Base-by-base conservation (phyloP, 1,140 invertebrate genomes). In the Aradophagus sp. region DNA sequence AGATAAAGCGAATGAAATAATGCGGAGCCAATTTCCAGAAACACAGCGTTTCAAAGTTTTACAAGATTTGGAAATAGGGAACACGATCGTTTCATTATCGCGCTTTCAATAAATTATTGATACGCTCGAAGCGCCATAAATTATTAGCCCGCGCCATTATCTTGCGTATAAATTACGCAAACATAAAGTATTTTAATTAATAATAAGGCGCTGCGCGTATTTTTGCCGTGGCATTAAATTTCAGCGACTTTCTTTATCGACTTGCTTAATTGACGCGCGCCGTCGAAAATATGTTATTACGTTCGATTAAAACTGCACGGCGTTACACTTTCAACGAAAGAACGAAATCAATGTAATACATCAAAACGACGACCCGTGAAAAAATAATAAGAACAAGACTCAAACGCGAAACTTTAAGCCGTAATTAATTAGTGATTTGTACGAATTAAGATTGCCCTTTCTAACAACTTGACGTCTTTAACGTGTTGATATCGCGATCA, bases 1-100 rank as follows among this genome's bases (percentile, higher is more conserved):
- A 73, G 70, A 73, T 67, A 73, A 73, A 52, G 15, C 20, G 56
- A 41, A 58, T 58, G 52, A 67, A 66, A 73, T 67, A 67, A 67
- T 67, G 58, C 58, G 48, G 26, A 31, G 27, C 41, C 36, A 50
- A 26, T 66, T 66, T 62, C 27, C 62, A 73, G 66, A 62, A 69
- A 69, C 66, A 69, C 48, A 55, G 42, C 47, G 35, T 61, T 69
- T 61, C 48, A 55, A 61, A 69, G 66, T 69, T 69, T 62, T 69
- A 69, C 66, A 69, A 61, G 56, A 69, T 69, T 69, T 69, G 56
- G 44, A 50, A 61, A 69, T 62, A 48, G 35, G 44, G 50, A 62
- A 69, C 66, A 69, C 66, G 66, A 56, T 48, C 56, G 35, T 62
- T 69, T 69, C 56, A 69, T 61, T 69, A 69, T 56, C 66, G 29